Evolutionary conservation across 2,888 invertebrate genomes (phyloP), one percentile per base, ranked within the genome.

Genomic region (Cylloceria caligata): DNA sequence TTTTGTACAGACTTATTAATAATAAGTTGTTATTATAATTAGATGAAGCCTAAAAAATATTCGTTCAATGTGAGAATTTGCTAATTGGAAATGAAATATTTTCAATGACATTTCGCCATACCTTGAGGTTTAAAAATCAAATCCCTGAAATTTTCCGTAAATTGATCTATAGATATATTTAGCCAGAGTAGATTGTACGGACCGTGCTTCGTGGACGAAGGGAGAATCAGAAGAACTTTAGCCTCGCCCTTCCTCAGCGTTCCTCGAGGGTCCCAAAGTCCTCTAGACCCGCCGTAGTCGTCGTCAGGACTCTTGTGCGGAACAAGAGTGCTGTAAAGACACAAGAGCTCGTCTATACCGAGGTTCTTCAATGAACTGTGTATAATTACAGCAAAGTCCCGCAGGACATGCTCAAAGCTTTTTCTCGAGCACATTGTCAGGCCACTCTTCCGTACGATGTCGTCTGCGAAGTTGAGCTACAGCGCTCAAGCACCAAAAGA

Each of bases 341-440:
- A 74, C 65, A 55, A 74, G 74, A 55, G 69, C 21, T 39, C 69
- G n/a, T 60, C 36, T 34, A 11, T 36, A 21, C 34, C 24, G 24
- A n/a, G 42, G 49, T 73, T 55, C 64, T 55, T 65, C 74, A 65
- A 74, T 74, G 65, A 64, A 74, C 74, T 55, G 74, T 27, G 52
- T 65, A 74, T 65, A 65, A 74, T 74, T 74, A 64, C 52, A 24
- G 36, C 65, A 30, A 74, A 65, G 55, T 74, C 74, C 74, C 65
- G 36, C 64, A 64, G 52, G 64, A 65, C 16, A 65, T 27, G 64
- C 64, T 65, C 21, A 55, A 69, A 69, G 69, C 69, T 55, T 69
- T 52, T 55, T 49, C 71, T 19, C 57, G 24, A 39, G 34, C n/a
- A 47, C 30, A 34, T 62, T 34, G 11, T 21, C 57, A 45, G 11